Conservation (phyloP, 2,888 invertebrate genomes). For the Trachelus tabidus region DNA sequence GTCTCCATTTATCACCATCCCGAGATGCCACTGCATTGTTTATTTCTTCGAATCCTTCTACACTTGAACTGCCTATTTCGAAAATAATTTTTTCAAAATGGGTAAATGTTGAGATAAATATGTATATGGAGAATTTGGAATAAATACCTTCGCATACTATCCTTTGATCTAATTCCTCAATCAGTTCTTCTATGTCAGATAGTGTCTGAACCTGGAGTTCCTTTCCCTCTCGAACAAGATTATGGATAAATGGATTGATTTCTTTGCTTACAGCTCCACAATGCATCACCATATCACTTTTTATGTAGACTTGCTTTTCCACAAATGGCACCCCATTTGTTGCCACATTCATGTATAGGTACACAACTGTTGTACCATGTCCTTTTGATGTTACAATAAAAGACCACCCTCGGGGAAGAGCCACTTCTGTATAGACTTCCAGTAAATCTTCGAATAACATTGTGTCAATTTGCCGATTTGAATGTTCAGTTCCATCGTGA, state of each 20-base stretch:
- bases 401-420: slow-evolving; percentile 55
- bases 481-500: not conserved
- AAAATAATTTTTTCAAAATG: slow-evolving; percentile 1
- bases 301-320: slow-evolving; percentile 58
- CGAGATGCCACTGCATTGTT: slow-evolving; percentile 31
- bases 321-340: slow-evolving; percentile 53
- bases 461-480: slow-evolving; percentile 14
- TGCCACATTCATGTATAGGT: slow-evolving; percentile 50
- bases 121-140: not conserved
- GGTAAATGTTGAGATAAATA: not conserved
- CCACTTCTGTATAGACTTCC: slow-evolving; percentile 55
- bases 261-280: slow-evolving; percentile 50
- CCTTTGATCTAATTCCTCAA: slow-evolving; percentile 57
- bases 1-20: slow-evolving; percentile 57
- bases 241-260: slow-evolving; percentile 50
- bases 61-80: slow-evolving; percentile 10
- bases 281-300: slow-evolving; percentile 54
- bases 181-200: slow-evolving; percentile 54
- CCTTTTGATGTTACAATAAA: slow-evolving; percentile 55
- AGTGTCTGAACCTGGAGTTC: slow-evolving; percentile 43
- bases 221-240: slow-evolving; percentile 48
- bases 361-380: slow-evolving; percentile 52
- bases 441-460: slow-evolving; percentile 59
- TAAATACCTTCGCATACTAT: slow-evolving; percentile 53
- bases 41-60: slow-evolving; percentile 18